Conservation (phyloP, 2,797 vertebrate genomes). For the Epinephelus awoara region DNA sequence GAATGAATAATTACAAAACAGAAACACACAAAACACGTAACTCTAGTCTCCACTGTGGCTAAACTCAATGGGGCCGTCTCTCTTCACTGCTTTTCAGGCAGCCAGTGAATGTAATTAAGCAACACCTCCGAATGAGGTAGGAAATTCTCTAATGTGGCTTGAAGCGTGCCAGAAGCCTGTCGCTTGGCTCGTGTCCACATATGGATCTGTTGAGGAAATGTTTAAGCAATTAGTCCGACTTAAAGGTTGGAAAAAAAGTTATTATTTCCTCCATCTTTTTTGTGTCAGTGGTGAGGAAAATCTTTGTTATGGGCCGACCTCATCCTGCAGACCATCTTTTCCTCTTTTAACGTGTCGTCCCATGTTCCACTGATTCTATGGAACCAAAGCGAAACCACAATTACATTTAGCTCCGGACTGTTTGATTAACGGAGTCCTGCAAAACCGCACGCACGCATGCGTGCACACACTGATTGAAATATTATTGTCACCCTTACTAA, state of each 20-base stretch:
- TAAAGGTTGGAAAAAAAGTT: conserved; percentile 64
- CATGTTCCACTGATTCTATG: conserved; percentile 59
- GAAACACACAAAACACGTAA: not conserved
- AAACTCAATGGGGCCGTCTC: conserved; percentile 20
- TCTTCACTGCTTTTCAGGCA: conserved; percentile 32
- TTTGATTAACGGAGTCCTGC: conserved; percentile 59
- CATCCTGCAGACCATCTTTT: conserved; percentile 55
- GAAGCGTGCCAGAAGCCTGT: conserved; percentile 49
- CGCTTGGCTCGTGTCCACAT: conserved; percentile 48
- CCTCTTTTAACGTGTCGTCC: conserved; percentile 36
- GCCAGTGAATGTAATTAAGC: conserved; percentile 51
- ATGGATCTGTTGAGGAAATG: conserved; percentile 72
- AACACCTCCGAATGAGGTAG: conserved; percentile 66
- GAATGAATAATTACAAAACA: not conserved
- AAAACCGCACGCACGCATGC: conserved; percentile 34
- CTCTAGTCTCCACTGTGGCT: not conserved
- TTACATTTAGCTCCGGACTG: conserved; percentile 42
- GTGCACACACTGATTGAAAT: conserved; percentile 43
- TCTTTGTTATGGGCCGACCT: conserved; percentile 68
- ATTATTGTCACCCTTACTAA: conserved; percentile 58
- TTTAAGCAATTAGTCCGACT: conserved; percentile 72
- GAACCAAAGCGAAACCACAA: conserved; percentile 67
- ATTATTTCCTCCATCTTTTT: conserved; percentile 50
- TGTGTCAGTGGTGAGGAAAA: conserved; percentile 65
- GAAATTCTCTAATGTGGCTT: conserved; percentile 55